Evolutionary conservation across 1,140 invertebrate species (phyloP).

Genomic region (Eciton burchellii): DNA sequence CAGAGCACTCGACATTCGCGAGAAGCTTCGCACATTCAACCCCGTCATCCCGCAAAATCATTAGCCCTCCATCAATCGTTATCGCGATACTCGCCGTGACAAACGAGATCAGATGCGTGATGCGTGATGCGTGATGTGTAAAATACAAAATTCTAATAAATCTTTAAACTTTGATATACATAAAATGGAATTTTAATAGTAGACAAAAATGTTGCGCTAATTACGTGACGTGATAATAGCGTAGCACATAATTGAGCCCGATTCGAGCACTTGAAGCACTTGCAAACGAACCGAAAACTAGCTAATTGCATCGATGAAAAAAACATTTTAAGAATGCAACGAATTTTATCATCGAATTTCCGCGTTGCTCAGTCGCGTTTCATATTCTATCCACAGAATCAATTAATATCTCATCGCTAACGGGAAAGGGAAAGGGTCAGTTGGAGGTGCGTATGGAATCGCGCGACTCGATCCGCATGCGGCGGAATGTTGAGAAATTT

Average conservation of each 20-base stretch:
- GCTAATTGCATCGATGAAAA: too few species aligned
- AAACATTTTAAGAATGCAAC: not conserved
- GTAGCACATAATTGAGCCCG: too few species aligned
- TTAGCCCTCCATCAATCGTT: constrained; percentile 28
- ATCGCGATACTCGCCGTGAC: not conserved
- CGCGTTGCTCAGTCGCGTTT: too few species aligned
- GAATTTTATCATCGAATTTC: too few species aligned
- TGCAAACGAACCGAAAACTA: too few species aligned
- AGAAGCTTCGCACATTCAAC: constrained; percentile 44
- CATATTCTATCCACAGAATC: not conserved
- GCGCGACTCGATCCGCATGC: constrained; percentile 8
- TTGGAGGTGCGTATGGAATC: too few species aligned
- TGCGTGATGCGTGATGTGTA: not conserved
- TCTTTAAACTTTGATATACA: not conserved
- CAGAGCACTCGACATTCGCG: constrained; percentile 13
- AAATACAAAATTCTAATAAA: not conserved
- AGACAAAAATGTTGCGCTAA: not conserved
- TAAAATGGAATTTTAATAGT: too few species aligned
- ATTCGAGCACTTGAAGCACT: too few species aligned
- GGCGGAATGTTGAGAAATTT: not conserved
- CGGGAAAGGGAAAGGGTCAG: too few species aligned
- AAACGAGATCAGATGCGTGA: not conserved
- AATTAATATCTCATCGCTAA: too few species aligned
- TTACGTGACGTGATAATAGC: not conserved
- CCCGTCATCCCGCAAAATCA: constrained; percentile 45